Evolutionary conservation across 2,888 invertebrate genomes (phyloP).

Genomic region (Hedya salicella): DNA sequence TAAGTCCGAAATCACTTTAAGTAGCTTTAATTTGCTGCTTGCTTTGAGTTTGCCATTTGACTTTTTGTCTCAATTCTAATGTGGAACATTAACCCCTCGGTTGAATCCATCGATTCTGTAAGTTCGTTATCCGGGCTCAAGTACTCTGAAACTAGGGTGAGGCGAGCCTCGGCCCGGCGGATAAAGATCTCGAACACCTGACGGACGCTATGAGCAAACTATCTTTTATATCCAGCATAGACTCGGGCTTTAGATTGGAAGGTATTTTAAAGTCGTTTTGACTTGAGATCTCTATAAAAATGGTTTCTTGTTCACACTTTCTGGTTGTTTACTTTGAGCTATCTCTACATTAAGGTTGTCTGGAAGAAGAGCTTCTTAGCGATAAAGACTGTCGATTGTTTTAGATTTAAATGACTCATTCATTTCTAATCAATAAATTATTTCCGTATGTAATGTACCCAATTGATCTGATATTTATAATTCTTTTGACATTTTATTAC

Average conservation of each 20-base stretch:
- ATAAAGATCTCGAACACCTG: constrained; percentile 21
- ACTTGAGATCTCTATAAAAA: too few species aligned
- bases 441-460: too few species aligned
- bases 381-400: too few species aligned
- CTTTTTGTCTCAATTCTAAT: not conserved
- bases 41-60: not conserved
- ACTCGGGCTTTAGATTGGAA: not conserved
- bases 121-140: constrained; percentile 24
- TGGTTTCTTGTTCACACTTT: too few species aligned
- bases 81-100: not conserved
- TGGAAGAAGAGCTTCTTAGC: too few species aligned
- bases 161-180: constrained; percentile 11
- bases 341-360: too few species aligned
- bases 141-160: constrained; percentile 20
- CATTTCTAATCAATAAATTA: too few species aligned
- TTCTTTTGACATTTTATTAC: too few species aligned
- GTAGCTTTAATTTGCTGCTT: not conserved
- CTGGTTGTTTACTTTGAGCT: too few species aligned
- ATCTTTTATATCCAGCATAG: not conserved
- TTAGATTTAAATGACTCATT: too few species aligned
- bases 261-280: not conserved
- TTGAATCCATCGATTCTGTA: constrained; percentile 16
- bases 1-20: too few species aligned
- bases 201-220: constrained; percentile 9
- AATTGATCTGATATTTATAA: too few species aligned